Evolutionary conservation across 2,797 vertebrate species (phyloP), one percentile per base, ranked within the genome.

Genomic region (Hybognathus amarus): DNA sequence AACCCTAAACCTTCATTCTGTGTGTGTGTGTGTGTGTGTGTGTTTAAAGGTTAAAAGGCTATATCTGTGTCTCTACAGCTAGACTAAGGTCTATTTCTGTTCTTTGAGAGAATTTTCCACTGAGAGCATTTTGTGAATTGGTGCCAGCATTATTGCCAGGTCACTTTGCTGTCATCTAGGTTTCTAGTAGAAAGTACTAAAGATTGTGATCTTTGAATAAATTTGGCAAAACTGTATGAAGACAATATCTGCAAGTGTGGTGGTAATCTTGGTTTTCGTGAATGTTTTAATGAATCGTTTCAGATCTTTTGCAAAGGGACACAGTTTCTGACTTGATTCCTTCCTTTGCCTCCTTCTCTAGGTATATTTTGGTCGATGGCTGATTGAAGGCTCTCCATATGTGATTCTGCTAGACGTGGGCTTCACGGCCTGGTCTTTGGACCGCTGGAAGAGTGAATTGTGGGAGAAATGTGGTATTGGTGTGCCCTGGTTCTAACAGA

Each of bases 341-440:
- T 52, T 80, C n/a, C 70, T 73, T 15, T 50, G 4, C 69, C 5
- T 52, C 24, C 47, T 70, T n/a, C 71, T 0, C 8, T 92, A 98
- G 97, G 91, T 97, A 59, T 97, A 97, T 87, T 98, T 98, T 64
- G 97, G 97, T 1, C 96, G 97, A 78, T 98, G 97, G 97, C 93
- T 98, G 68, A 98, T 98, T 6, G 97, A 98, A 89, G 97, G 97
- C 6, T 94, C 97, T 45, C 97, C 97, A 0, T 96, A 97, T 2
- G 97, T 98, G 36, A 87, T 98, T 85, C 94, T 98, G 85, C 95
- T 98, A n/a, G 97, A 98, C 6, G 96, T 98, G 2, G 96, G 84
- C 9, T 96, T 96, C 90, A 97, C 97, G 0, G 96, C 96, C 76
- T 97, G 97, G 97, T 96, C 95, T 84, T 92, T 98, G 91, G 97